Conservation (phyloP, 2,113 vertebrate genomes). For the Ptyas mucosa region DNA sequence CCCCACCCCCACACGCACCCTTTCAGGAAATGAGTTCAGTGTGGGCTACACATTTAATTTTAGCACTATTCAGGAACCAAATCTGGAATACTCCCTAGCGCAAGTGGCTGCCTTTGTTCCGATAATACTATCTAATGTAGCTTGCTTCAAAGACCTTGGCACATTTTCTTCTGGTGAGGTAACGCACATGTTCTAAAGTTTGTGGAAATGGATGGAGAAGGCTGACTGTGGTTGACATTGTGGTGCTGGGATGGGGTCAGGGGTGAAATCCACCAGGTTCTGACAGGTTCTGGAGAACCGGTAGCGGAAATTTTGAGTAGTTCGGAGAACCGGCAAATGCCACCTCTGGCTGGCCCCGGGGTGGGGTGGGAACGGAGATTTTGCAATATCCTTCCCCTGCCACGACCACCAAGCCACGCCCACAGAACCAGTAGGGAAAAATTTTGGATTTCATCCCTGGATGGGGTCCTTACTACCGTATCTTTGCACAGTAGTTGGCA, state of each 20-base stretch:
- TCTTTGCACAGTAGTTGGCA: neutral
- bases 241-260: neutral
- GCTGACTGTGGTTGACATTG: neutral
- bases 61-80: neutral
- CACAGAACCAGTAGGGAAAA: too few species aligned
- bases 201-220: neutral
- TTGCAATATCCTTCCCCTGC: too few species aligned
- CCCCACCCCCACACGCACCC: accelerated
- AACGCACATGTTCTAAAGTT: accelerated
- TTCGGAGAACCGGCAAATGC: too few species aligned
- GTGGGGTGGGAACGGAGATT: too few species aligned
- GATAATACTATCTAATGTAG: neutral
- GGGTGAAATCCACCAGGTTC: too few species aligned
- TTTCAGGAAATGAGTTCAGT: neutral
- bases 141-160: neutral
- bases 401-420: too few species aligned
- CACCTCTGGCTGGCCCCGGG: too few species aligned
- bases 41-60: neutral
- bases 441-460: too few species aligned
- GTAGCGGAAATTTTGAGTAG: too few species aligned
- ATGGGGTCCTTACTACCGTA: neutral
- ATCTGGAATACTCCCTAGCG: neutral
- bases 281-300: too few species aligned
- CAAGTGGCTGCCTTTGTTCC: neutral
- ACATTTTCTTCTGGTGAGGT: neutral